These are phyloP conservation scores for Oreochromis niloticus DNA, from an alignment of 2,113 vertebrate genomes.

Conservation along the genomic window DNA sequence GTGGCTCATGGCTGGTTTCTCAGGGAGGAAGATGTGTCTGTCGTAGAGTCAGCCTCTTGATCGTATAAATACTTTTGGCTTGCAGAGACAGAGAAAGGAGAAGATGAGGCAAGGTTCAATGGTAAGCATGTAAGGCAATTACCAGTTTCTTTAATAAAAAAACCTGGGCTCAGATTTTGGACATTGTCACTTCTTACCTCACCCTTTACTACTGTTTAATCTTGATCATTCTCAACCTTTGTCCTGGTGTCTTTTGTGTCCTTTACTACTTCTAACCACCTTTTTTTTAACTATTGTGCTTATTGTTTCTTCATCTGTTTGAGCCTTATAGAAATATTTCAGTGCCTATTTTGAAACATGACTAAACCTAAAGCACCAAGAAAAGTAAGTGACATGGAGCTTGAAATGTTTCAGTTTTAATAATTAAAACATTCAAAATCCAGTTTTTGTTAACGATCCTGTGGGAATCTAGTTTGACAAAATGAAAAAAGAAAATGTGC, in stretches of 20 bases:
- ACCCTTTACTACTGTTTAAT: not conserved
- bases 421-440: not conserved
- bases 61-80: slow-evolving; percentile 49
- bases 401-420: not conserved
- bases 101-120: not conserved
- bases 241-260: not conserved
- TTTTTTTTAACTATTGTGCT: not conserved
- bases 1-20: slow-evolving; percentile 47
- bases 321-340: not conserved
- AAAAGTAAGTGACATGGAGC: not conserved
- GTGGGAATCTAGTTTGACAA: not conserved
- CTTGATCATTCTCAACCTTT: not conserved
- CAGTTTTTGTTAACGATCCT: not conserved
- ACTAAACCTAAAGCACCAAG: not conserved
- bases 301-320: not conserved
- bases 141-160: not conserved
- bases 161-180: not conserved
- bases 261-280: not conserved
- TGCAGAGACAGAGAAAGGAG: not conserved
- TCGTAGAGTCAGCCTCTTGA: slow-evolving; percentile 51
- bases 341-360: not conserved
- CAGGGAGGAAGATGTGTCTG: slow-evolving; percentile 46
- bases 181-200: not conserved
- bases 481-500: not conserved
- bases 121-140: not conserved